Evolutionary conservation across 2,888 invertebrate species (phyloP).

Genomic region (Eupithecia insigniata): DNA sequence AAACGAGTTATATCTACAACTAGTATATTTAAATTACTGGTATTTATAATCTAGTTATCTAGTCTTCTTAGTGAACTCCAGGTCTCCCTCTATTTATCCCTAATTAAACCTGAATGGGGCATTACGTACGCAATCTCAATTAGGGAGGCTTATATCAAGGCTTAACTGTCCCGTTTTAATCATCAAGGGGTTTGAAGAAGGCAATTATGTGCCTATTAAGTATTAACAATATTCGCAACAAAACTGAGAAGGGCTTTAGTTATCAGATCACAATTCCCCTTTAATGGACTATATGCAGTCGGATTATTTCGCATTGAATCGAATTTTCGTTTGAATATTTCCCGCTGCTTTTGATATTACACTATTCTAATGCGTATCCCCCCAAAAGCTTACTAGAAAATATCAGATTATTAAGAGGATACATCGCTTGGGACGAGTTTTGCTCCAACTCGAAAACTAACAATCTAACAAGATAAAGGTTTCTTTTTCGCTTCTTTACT

Average conservation of each 20-base stretch:
- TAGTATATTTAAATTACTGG: neutral
- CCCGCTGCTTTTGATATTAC: too few species aligned
- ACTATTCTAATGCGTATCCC: too few species aligned
- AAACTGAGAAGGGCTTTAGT: constrained; percentile 57
- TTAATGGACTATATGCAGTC: constrained; percentile 21
- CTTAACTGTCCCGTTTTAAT: constrained; percentile 60
- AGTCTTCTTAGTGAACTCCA: neutral
- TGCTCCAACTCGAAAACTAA: too few species aligned
- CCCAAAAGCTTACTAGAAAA: too few species aligned
- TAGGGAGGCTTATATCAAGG: constrained; percentile 52
- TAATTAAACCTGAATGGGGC: neutral
- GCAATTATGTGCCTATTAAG: constrained; percentile 65
- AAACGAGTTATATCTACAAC: neutral
- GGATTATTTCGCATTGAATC: constrained; percentile 1
- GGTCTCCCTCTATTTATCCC: neutral
- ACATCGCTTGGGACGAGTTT: too few species aligned
- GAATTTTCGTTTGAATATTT: neutral
- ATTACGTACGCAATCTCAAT: constrained; percentile 49
- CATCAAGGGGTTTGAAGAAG: constrained; percentile 54
- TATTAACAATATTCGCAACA: constrained; percentile 61
- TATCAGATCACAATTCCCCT: constrained; percentile 55
- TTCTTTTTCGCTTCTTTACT: too few species aligned
- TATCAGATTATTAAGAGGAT: too few species aligned
- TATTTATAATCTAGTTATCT: too few species aligned
- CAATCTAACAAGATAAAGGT: too few species aligned